Evolutionary conservation across 2,888 invertebrate genomes (phyloP).

Genomic region (Pyrochroa serraticornis): DNA sequence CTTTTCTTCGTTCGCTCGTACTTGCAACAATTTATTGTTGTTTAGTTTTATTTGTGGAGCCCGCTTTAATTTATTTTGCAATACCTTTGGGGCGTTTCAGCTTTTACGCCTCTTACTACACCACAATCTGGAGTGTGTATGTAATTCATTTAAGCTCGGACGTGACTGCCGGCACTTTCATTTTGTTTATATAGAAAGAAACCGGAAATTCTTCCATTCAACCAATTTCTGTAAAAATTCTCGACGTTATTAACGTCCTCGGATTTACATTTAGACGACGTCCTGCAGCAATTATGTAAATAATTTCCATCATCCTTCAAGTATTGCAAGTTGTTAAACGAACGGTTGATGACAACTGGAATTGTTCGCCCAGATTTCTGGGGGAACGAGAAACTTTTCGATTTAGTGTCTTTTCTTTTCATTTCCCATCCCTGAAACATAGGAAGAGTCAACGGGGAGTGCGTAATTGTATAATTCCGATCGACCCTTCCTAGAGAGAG

Average conservation of each 20-base stretch:
- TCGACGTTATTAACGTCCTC: no score
- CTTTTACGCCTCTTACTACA: conserved; percentile 27
- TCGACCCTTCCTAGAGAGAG: conserved; percentile 2
- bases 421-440: no score
- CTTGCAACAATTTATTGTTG: conserved; percentile 12
- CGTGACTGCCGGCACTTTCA: conserved; percentile 12
- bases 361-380: background rate
- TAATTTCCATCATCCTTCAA: no score
- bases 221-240: no score
- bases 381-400: background rate
- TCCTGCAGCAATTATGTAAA: no score
- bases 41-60: conserved; percentile 21
- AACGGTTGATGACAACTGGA: background rate
- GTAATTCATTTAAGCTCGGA: conserved; percentile 19
- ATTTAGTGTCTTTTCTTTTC: no score
- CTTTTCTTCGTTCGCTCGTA: conserved; percentile 2
- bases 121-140: conserved; percentile 27
- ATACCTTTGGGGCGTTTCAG: conserved; percentile 31
- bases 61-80: conserved; percentile 28
- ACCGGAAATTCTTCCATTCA: background rate
- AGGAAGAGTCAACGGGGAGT: no score
- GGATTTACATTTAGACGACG: no score
- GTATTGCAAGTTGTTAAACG: background rate
- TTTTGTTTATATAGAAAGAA: background rate
- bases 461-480: conserved; percentile 2